Percentiles rank a stretch among this genome's conserved stretches.
Conservation (phyloP, 1,140 invertebrate genomes). For the Thereuonema tuberculata region DNA sequence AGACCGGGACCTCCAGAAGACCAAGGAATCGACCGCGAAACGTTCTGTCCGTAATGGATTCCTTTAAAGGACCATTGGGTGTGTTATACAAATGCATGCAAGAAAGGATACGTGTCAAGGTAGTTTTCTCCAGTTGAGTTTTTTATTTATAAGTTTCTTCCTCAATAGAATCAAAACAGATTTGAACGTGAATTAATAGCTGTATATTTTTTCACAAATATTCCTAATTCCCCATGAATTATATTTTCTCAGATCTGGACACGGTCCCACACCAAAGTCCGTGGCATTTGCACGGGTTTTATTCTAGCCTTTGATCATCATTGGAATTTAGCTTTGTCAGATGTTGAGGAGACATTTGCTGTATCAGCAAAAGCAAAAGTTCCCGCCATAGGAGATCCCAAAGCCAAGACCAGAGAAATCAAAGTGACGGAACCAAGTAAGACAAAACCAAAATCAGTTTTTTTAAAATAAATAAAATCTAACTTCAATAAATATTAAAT, state of each 20-base stretch:
- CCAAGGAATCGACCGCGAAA: background rate
- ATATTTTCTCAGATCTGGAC: constrained; percentile 32
- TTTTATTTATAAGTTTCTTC: too few species aligned
- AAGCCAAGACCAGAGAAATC: background rate
- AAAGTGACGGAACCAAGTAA: background rate
- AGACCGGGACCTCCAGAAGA: too few species aligned
- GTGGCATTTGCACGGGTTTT: constrained; percentile 63
- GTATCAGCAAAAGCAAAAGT: constrained; percentile 12
- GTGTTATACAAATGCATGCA: background rate
- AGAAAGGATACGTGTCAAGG: constrained; percentile 8
- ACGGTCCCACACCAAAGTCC: constrained; percentile 38
- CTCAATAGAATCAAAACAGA: too few species aligned
- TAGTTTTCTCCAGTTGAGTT: too few species aligned
- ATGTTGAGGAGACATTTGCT: constrained; percentile 74
- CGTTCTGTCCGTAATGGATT: constrained; percentile 9
- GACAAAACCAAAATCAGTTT: background rate
- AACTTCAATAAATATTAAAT: too few species aligned
- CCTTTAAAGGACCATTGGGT: constrained; percentile 5
- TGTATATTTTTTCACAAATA: too few species aligned
- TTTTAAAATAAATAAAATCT: background rate
- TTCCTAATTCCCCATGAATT: too few species aligned
- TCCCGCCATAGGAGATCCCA: constrained; percentile 7
- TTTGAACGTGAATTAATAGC: too few species aligned
- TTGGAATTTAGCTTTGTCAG: constrained; percentile 76
- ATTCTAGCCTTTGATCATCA: constrained; percentile 85